Conservation (phyloP, 2,797 vertebrate genomes). For the Sardinella longiceps region DNA sequence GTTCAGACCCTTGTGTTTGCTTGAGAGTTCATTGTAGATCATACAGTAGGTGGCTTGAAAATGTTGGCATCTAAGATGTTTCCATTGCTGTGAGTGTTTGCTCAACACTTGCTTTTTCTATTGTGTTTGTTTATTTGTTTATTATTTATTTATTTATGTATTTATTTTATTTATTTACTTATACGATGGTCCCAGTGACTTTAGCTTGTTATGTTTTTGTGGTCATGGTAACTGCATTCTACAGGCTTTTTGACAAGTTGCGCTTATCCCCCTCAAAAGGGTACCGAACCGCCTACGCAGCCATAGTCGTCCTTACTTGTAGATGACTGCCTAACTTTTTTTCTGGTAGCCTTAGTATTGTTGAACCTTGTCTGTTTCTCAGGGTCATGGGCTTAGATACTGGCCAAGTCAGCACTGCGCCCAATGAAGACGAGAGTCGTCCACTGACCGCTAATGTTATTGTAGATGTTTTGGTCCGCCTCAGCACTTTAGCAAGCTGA, state of each 20-base stretch:
- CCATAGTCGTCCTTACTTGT: background rate
- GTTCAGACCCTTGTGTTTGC: background rate
- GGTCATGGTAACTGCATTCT: background rate
- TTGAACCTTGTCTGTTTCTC: conserved; percentile 1
- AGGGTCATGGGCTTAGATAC: background rate
- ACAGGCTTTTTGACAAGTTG: background rate
- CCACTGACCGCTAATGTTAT: background rate
- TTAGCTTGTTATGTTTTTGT: background rate
- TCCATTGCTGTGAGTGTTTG: background rate
- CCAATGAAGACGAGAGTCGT: background rate
- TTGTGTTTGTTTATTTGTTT: background rate
- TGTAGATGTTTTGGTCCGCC: conserved; percentile 1
- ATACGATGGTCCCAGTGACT: background rate
- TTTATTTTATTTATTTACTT: background rate
- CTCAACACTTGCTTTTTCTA: background rate
- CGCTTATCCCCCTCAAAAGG: background rate
- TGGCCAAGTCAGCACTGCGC: background rate
- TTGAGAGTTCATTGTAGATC: background rate
- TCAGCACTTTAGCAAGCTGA: background rate
- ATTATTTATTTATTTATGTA: background rate
- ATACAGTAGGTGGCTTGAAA: background rate
- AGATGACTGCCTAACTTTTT: background rate
- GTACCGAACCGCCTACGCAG: background rate
- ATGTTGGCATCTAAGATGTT: background rate
- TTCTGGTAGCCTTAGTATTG: background rate